A percentile compares a stretch with the other conserved stretches of the same genome.
Conservation (phyloP, 1,140 invertebrate species). For the Macrobrachium nipponense region DNA sequence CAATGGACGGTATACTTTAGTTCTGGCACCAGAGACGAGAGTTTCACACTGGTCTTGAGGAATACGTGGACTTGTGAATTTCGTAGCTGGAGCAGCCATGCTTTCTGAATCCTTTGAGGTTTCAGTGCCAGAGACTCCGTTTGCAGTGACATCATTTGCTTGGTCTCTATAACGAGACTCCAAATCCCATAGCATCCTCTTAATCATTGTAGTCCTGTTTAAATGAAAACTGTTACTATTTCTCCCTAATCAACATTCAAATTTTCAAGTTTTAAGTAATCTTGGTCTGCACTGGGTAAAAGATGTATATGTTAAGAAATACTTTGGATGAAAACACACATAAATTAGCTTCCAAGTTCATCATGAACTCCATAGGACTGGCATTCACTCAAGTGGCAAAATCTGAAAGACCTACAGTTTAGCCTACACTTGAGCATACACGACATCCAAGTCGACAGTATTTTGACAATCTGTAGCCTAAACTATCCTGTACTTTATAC, state of each 20-base stretch:
- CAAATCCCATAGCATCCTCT: constrained; percentile 39
- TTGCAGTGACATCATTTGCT: background rate
- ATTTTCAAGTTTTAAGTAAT: background rate
- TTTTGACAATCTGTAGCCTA: no score
- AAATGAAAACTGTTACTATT: background rate
- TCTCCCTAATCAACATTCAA: background rate
- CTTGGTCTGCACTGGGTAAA: no score
- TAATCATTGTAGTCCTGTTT: constrained; percentile 37
- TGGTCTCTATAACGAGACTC: background rate
- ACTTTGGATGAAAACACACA: no score
- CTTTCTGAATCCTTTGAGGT: background rate
- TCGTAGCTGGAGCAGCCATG: no score
- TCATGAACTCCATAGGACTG: no score
- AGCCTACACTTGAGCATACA: no score
- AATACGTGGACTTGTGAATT: background rate
- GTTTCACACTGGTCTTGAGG: constrained; percentile 7
- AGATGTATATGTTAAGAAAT: no score
- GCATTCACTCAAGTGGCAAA: no score
- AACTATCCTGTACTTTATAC: no score
- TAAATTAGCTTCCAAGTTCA: no score
- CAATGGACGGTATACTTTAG: constrained; percentile 37
- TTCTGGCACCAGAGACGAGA: constrained; percentile 26
- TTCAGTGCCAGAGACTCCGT: background rate
- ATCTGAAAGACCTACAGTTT: no score
- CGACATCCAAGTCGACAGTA: no score